Conservation (phyloP, 2,797 vertebrate genomes). For the Tarsius wallacei region DNA sequence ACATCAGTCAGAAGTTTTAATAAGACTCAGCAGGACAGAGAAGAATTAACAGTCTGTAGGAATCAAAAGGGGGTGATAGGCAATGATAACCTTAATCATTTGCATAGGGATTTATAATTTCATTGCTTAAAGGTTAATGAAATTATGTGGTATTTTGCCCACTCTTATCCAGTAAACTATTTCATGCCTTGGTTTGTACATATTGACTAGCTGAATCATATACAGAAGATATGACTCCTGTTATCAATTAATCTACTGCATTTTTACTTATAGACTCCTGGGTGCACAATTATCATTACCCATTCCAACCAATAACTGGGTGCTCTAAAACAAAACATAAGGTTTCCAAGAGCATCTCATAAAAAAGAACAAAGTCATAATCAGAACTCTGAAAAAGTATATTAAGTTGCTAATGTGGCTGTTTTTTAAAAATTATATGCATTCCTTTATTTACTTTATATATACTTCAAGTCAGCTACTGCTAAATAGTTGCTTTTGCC, state of each 20-base stretch:
- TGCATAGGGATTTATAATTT: slow-evolving; percentile 78
- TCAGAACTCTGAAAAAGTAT: slow-evolving; percentile 12
- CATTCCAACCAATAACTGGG: slow-evolving; percentile 38
- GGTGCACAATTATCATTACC: not conserved
- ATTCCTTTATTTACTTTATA: not conserved
- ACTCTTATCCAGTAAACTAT: slow-evolving; percentile 78
- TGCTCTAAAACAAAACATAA: slow-evolving; percentile 9
- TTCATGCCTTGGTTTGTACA: slow-evolving; percentile 67
- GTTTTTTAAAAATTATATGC: not conserved
- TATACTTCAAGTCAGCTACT: slow-evolving; percentile 48
- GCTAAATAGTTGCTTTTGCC: not conserved
- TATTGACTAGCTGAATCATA: slow-evolving; percentile 64
- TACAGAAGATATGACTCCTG: slow-evolving; percentile 6
- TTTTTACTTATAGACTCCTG: slow-evolving; percentile 37
- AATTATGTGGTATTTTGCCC: slow-evolving; percentile 64
- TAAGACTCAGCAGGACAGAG: slow-evolving; percentile 78
- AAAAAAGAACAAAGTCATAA: slow-evolving; percentile 54
- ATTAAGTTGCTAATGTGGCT: slow-evolving; percentile 23
- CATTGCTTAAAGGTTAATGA: slow-evolving; percentile 82
- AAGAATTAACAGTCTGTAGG: slow-evolving; percentile 79
- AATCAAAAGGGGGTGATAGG: slow-evolving; percentile 74
- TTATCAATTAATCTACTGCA: slow-evolving; percentile 54
- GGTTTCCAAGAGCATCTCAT: slow-evolving; percentile 36
- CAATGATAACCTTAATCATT: slow-evolving; percentile 82
- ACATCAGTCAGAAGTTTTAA: slow-evolving; percentile 69